Evolutionary conservation across 2,113 vertebrate species (phyloP).

Genomic region (Pelobates fuscus): DNA sequence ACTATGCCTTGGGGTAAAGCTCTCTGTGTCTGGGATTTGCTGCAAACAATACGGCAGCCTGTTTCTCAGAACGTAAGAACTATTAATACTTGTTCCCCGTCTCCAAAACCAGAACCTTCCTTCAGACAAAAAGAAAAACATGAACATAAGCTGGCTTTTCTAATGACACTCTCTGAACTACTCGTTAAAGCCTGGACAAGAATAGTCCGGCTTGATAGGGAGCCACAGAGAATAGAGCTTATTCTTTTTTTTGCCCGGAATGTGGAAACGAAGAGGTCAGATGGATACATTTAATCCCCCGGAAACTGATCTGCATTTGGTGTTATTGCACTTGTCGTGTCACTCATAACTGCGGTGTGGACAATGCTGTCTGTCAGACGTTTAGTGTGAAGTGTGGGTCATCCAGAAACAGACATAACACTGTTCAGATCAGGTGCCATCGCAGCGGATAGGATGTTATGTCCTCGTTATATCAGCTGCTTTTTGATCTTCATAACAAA

Average conservation of each 20-base stretch:
- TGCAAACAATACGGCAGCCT: no score
- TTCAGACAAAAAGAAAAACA: slow-evolving; percentile 2
- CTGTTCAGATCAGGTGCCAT: slow-evolving; percentile 14
- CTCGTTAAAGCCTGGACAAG: slow-evolving; percentile 9
- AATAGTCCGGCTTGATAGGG: neutral
- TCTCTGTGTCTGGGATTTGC: no score
- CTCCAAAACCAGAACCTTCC: neutral
- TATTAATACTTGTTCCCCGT: slow-evolving; percentile 18
- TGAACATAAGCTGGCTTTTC: no score
- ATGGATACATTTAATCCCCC: slow-evolving; percentile 25
- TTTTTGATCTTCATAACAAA: slow-evolving; percentile 39
- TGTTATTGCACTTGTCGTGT: slow-evolving; percentile 30
- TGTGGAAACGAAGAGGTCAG: slow-evolving; percentile 41
- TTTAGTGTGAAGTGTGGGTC: slow-evolving; percentile 24
- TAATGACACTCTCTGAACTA: slow-evolving; percentile 18
- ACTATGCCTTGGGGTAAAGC: no score
- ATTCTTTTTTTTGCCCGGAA: neutral
- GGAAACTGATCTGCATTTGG: slow-evolving; percentile 19
- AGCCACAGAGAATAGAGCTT: slow-evolving; percentile 5
- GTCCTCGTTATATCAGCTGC: slow-evolving; percentile 18
- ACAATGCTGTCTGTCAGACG: slow-evolving; percentile 21
- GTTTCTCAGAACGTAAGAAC: neutral
- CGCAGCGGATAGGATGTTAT: slow-evolving; percentile 14
- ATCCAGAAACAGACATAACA: slow-evolving; percentile 9
- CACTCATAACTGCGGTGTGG: slow-evolving; percentile 6